Conservation (phyloP, 2,888 invertebrate species). For the Eilema depressum region DNA sequence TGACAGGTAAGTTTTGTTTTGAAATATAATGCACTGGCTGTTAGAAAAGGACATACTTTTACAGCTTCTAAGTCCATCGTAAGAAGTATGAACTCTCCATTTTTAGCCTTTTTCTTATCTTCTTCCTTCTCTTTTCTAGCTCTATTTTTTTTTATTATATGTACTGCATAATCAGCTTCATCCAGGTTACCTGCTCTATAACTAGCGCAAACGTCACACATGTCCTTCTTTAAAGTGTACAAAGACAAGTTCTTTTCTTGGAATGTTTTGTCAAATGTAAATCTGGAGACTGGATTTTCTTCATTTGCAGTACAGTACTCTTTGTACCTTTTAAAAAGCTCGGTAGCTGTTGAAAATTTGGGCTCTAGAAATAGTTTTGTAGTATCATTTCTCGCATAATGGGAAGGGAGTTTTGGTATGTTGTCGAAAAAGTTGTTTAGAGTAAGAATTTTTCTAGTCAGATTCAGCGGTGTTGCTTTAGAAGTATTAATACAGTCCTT, state of each 20-base stretch:
- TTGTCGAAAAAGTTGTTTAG: slow-evolving; percentile 11
- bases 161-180: slow-evolving; percentile 6
- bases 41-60: slow-evolving; percentile 40
- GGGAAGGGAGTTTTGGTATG: slow-evolving; percentile 13
- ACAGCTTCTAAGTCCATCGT: slow-evolving; percentile 38
- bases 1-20: slow-evolving; percentile 22
- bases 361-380: slow-evolving; percentile 11
- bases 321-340: slow-evolving; percentile 37
- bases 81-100: too few species aligned
- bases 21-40: slow-evolving; percentile 34
- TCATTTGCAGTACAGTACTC: slow-evolving; percentile 33
- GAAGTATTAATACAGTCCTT: too few species aligned
- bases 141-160: slow-evolving; percentile 40
- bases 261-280: slow-evolving; percentile 43
- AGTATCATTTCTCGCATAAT: slow-evolving; percentile 13
- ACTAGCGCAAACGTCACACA: too few species aligned
- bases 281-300: slow-evolving; percentile 26
- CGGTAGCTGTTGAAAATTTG: slow-evolving; percentile 13
- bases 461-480: too few species aligned
- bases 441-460: slow-evolving; percentile 1
- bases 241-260: slow-evolving; percentile 37
- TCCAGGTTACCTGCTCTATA: too few species aligned
- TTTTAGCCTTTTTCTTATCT: slow-evolving; percentile 32
- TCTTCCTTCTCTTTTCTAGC: slow-evolving; percentile 15
- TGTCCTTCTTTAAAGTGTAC: slow-evolving; percentile 3